Evolutionary conservation across 1,140 invertebrate species (phyloP).

Genomic region (Pectinophora gossypiella): DNA sequence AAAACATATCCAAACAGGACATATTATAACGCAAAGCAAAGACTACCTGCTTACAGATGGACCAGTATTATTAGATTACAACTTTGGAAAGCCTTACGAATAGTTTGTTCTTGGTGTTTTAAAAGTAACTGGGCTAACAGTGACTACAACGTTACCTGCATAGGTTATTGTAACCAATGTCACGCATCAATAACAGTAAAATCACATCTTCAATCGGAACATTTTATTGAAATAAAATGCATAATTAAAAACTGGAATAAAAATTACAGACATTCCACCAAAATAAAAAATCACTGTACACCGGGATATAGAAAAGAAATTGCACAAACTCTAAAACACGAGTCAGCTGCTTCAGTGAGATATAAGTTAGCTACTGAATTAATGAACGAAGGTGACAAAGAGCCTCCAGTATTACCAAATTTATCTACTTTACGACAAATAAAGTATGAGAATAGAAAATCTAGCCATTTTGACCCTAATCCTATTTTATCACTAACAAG

Average conservation of each 20-base stretch:
- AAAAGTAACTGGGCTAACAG: constrained; percentile 1
- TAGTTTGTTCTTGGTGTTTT: neutral
- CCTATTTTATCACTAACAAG: neutral
- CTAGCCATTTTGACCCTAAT: neutral
- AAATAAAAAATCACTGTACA: neutral
- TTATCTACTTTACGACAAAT: neutral
- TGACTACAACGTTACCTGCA: neutral
- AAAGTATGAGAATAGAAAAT: neutral
- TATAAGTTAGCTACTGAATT: constrained; percentile 4
- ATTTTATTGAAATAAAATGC: neutral
- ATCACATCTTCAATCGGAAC: neutral
- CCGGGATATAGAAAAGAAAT: neutral
- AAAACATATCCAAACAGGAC: neutral
- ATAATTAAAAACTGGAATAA: neutral
- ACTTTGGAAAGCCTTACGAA: constrained; percentile 2
- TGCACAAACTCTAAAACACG: constrained; percentile 1
- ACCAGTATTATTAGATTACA: neutral
- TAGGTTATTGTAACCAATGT: constrained; percentile 5
- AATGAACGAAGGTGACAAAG: neutral
- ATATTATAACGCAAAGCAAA: constrained; percentile 1
- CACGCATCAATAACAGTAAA: neutral
- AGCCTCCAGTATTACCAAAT: neutral
- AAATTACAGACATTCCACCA: constrained; percentile 2
- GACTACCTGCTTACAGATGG: constrained; percentile 2
- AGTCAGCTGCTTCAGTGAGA: constrained; percentile 1